Evolutionary conservation across 2,888 invertebrate genomes (phyloP).

Genomic region (Diabrotica balteata): DNA sequence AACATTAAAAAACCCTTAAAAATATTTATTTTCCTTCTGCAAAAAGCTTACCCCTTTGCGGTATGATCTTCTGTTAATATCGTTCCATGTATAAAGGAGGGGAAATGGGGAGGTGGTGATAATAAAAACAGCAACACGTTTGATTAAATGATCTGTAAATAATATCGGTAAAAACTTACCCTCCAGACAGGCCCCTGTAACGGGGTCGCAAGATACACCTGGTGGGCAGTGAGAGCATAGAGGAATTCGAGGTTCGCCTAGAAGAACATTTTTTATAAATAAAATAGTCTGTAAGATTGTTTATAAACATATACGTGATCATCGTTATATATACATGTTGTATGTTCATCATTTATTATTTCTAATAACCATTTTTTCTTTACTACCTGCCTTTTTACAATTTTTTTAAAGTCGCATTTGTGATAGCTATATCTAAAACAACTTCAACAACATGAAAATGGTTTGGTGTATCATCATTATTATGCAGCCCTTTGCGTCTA

Average conservation of each 20-base stretch:
- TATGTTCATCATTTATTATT: too few relatives aligned
- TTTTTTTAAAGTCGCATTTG: too few relatives aligned
- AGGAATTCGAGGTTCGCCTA: constrained; percentile 48
- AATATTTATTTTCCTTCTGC: constrained; percentile 1
- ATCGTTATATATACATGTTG: too few relatives aligned
- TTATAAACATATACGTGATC: too few relatives aligned
- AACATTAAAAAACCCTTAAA: constrained; percentile 18
- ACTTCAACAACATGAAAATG: too few relatives aligned
- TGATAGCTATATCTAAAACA: too few relatives aligned
- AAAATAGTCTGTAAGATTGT: neutral
- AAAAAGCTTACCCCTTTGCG: constrained; percentile 32
- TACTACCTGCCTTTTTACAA: too few relatives aligned
- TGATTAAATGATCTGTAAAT: constrained; percentile 25
- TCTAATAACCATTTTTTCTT: too few relatives aligned
- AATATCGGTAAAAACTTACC: constrained; percentile 66
- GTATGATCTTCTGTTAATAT: constrained; percentile 42
- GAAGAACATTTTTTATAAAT: constrained; percentile 24
- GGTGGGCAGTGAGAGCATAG: constrained; percentile 80
- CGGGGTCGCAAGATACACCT: constrained; percentile 78
- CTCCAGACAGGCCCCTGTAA: constrained; percentile 83
- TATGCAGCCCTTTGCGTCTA: too few relatives aligned
- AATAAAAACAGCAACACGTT: constrained; percentile 59
- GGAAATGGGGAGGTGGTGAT: constrained; percentile 30
- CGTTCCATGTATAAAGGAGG: constrained; percentile 18
- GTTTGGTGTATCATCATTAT: too few relatives aligned